These are phyloP conservation scores for Malurus leucopterus DNA, from an alignment of 2,797 vertebrate species.

Conservation along the genomic window DNA sequence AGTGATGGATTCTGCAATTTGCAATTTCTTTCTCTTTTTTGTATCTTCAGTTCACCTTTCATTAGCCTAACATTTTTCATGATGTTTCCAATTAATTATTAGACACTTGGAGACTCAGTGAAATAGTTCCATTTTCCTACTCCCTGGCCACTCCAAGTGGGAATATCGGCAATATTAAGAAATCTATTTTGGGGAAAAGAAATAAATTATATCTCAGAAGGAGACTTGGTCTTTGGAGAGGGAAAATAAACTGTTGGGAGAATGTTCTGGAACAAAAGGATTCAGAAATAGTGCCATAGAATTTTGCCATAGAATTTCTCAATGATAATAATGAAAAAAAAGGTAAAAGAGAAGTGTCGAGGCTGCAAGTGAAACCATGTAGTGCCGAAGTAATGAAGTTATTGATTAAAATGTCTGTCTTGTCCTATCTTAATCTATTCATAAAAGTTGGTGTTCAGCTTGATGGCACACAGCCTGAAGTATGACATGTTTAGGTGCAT, in stretches of 20 bases:
- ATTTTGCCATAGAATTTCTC: neutral
- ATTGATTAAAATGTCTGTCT: neutral
- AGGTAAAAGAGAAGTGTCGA: neutral
- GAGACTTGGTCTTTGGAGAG: neutral
- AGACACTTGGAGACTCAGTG: neutral
- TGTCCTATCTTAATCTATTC: neutral
- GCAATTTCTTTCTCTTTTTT: neutral
- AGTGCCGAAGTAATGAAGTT: neutral
- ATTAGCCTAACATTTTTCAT: conserved; percentile 5
- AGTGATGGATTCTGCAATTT: neutral
- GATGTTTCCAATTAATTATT: conserved; percentile 22
- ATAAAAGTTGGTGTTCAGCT: neutral
- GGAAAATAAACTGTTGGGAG: neutral
- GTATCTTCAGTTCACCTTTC: neutral
- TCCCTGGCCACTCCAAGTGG: neutral
- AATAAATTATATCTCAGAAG: neutral
- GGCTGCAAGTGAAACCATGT: neutral
- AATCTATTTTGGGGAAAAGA: neutral
- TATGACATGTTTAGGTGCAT: neutral
- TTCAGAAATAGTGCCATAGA: neutral
- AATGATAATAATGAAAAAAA: neutral
- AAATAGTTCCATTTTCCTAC: neutral
- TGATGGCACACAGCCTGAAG: neutral
- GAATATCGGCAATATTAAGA: neutral
- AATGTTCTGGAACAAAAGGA: neutral